These are phyloP conservation scores for Gymnoscopelus braueri DNA, from an alignment of 2,797 vertebrate species.

Conservation along the genomic window DNA sequence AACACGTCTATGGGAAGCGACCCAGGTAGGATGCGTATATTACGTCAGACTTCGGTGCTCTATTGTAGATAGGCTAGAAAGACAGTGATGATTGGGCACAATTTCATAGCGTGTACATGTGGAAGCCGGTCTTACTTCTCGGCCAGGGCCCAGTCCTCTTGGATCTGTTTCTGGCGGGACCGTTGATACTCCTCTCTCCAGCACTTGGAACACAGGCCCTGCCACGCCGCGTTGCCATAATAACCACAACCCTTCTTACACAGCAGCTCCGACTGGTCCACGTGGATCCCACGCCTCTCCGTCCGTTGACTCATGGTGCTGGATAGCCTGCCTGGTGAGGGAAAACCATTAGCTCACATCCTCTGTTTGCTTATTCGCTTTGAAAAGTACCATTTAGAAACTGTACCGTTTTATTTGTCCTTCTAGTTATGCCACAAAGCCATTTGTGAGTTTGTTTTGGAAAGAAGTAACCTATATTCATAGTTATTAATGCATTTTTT, in stretches of 20 bases:
- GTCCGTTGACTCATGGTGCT: constrained; percentile 92
- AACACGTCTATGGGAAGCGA: too few relatives aligned
- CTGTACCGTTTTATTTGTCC: too few relatives aligned
- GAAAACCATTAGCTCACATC: constrained; percentile 7
- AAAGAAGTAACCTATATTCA: too few relatives aligned
- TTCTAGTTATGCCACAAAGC: too few relatives aligned
- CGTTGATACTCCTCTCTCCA: constrained; percentile 98
- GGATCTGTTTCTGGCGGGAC: constrained; percentile 95
- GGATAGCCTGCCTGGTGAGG: constrained; percentile 49
- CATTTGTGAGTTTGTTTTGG: too few relatives aligned
- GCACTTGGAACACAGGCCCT: constrained; percentile 98
- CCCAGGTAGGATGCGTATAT: too few relatives aligned
- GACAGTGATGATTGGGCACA: too few relatives aligned
- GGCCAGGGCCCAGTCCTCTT: constrained; percentile 96
- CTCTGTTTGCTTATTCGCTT: too few relatives aligned
- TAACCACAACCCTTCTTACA: constrained; percentile 99
- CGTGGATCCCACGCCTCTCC: constrained; percentile 94
- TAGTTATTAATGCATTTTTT: too few relatives aligned
- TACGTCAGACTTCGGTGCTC: too few relatives aligned
- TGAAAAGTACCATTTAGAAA: too few relatives aligned
- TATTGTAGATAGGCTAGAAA: too few relatives aligned
- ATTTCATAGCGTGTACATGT: not conserved
- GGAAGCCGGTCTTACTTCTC: constrained; percentile 84
- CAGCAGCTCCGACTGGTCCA: constrained; percentile 95
- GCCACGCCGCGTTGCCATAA: constrained; percentile 96